A percentile compares a stretch with the other conserved stretches of the same genome.
phyloP scores from a whole-genome alignment of 1,140 invertebrate species.

The Xylocopa sonorina region DNA sequence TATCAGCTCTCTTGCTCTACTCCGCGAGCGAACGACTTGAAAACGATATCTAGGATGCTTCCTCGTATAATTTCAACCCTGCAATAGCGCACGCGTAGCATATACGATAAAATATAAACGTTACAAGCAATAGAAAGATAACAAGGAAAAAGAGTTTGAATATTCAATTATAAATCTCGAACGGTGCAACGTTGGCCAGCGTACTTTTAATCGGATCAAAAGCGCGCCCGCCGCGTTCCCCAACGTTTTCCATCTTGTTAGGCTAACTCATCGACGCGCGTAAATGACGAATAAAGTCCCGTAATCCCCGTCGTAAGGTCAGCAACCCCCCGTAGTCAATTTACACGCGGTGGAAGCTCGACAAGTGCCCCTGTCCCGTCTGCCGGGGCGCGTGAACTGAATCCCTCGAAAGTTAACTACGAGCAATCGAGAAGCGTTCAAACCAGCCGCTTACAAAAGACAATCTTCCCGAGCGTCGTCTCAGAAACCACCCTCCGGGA shows the following conservation, averaged over 20 bases:
- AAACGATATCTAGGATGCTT: neutral
- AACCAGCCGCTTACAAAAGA: neutral
- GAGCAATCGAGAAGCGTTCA: neutral
- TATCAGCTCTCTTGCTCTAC: neutral
- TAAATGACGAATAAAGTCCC: slow-evolving; percentile 24
- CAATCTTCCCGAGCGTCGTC: neutral
- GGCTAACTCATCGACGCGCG: neutral
- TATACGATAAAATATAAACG: too few species aligned
- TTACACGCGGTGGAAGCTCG: slow-evolving; percentile 13
- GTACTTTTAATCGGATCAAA: neutral
- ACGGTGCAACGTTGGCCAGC: too few species aligned
- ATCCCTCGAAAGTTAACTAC: neutral
- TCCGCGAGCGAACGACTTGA: neutral
- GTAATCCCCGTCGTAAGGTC: slow-evolving; percentile 12
- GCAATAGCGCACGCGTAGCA: too few species aligned
- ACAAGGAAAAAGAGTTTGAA: too few species aligned
- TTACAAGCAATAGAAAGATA: too few species aligned
- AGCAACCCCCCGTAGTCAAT: slow-evolving; percentile 9
- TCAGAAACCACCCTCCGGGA: too few species aligned
- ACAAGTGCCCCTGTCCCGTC: slow-evolving; percentile 9
- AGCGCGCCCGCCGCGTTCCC: neutral
- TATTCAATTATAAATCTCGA: too few species aligned
- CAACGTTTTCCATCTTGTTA: neutral
- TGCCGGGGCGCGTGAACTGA: neutral
- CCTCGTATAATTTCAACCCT: too few species aligned